Evolutionary conservation across 2,888 invertebrate genomes (phyloP), one percentile per base, ranked within the genome.

Genomic region (Ectropis crepuscularia): DNA sequence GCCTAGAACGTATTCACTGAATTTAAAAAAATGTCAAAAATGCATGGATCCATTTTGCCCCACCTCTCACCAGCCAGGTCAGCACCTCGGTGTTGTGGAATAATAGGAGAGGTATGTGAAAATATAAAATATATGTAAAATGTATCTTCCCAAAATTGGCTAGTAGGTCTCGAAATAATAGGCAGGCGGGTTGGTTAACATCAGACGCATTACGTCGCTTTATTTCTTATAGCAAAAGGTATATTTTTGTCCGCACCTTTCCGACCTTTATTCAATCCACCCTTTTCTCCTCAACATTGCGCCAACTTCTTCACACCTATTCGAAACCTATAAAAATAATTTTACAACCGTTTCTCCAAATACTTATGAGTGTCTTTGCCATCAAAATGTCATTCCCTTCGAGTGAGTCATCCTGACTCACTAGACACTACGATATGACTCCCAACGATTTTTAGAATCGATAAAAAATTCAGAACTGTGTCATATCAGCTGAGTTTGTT

Each of bases 331-430:
- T 69, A 66, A 66, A 67, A 69, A 53, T 53, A 55, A 57, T 64
- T 51, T 61, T 51, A 51, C 49, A 43, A 47, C 16, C 39, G 38
- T 53, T 50, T 53, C 37, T 59, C 53, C 16, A 38, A 65, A 62
- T 72, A 75, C 73, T 69, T 73, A 74, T 70, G 62, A 51, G 43
- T 51, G 53, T 63, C 51, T 57, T 73, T 71, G 63, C 63, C 67
- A 68, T 62, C 67, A 58, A 57, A 65, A 36, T 68, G 65, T 71
- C 67, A 65, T 62, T 74, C 50, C 59, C 55, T 60, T 37, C 36
- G 42, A 42, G 63, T 75, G 72, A 76, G 46, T 74, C 73, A 74
- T 58, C 7, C 37, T 67, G 70, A 72, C 36, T 72, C 71, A 66
- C 48, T 49, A 67, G 63, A 62, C 61, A 57, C 41, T 53, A 51